Conservation (phyloP, 2,797 vertebrate species). For the Psittacula echo region DNA sequence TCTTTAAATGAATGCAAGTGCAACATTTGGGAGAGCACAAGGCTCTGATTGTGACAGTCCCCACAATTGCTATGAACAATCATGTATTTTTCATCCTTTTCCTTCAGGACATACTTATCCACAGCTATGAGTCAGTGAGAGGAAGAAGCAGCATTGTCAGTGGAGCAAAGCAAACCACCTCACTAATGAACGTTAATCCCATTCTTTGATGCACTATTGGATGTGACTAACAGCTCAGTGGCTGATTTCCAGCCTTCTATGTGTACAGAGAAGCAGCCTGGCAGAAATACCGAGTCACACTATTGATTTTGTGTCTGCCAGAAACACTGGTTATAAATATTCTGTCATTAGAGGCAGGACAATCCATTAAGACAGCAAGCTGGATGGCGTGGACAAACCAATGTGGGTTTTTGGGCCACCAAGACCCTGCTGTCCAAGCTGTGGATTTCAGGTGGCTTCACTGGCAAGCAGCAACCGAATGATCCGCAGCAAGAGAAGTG, state of each 20-base stretch:
- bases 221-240: neutral
- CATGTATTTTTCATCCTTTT: accelerated
- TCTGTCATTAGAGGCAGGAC: neutral
- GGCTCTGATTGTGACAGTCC: neutral
- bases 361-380: neutral
- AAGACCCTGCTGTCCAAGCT: neutral
- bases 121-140: accelerated
- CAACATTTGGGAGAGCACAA: neutral
- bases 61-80: neutral
- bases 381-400: neutral
- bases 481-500: accelerated
- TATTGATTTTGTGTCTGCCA: neutral
- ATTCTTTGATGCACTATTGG: accelerated
- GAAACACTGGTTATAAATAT: accelerated
- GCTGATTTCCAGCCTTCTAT: neutral
- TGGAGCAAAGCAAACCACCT: neutral
- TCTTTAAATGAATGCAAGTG: neutral
- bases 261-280: neutral
- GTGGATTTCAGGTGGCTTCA: neutral
- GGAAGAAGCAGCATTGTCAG: neutral
- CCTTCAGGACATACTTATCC: neutral
- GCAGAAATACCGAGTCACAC: accelerated
- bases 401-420: accelerated
- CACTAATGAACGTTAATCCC: accelerated
- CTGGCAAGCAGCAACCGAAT: accelerated